Base-by-base conservation (phyloP, 2,888 invertebrate genomes). In the Mimumesa dahlbomi region DNA sequence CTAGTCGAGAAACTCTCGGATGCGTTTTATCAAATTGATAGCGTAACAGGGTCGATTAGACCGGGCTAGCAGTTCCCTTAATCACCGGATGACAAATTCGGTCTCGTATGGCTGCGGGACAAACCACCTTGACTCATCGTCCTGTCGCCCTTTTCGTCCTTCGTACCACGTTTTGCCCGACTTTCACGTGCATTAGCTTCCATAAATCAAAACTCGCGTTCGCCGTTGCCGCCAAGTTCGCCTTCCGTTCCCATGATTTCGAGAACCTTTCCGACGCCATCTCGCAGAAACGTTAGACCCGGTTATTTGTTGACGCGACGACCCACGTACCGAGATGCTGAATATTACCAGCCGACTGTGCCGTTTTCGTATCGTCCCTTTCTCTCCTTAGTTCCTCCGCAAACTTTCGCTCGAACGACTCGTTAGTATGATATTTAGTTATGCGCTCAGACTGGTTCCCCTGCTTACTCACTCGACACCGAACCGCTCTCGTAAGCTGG, bases 171-270 rank as follows among this genome's bases (percentile, higher is more conserved):
- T 76, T 81, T 82, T 82, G 77, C 71, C 72, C 78, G 75, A 81
- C 81, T 83, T 83, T 77, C 82, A 81, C 76, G 81, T 82, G 82
- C 84, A 83, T 85, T 83, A 82, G 79, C 25, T 3, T 76, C 80
- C 80, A 84, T 87, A 87, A 87, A 86, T 87, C 87, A 86, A 85
- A 87, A 87, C 85, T 87, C 86, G 67, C n/a, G 75, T 72, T 68
- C 43, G 69, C 72, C 59, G 71, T 59, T 66, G 7, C 72, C 79
- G n/a, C n/a, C n/a, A n/a, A n/a, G n/a, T n/a, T n/a, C n/a, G n/a
- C n/a, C 77, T 81, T 82, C 71, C 78, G 71, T 77, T 81, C 67
- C 74, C 64, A 61, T 73, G 73, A 65, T 52, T 65, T 40, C 46
- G 43, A 34, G 16, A 21, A 18, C 31, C 29, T 53, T 50, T 31